Evolutionary conservation across 2,113 vertebrate genomes (phyloP), one percentile per base, ranked within the genome.

Genomic region (Myiopsitta monachus): DNA sequence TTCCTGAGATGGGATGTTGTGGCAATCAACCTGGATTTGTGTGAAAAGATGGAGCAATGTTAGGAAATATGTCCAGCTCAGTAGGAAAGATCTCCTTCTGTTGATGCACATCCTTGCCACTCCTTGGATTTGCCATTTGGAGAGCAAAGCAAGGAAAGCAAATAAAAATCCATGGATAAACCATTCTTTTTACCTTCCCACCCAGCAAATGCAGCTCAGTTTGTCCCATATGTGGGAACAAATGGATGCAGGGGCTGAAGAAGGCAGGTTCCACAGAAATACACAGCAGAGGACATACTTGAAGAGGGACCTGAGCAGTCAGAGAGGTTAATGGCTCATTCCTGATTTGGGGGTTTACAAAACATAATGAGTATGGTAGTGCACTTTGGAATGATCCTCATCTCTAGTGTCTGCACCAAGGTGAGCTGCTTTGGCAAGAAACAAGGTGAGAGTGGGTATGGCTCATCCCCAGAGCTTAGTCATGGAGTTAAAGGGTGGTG

Each of bases 381-480:
- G n/a, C 13, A 1, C 41, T 15, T 41, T 16, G 64, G 78, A 44
- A 30, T 10, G 59, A 54, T 49, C 75, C 66, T 4, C 28, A 7
- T 33, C 39, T 30, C 43, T 3, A 11, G 36, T 57, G 62, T 72
- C 67, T 80, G 68, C 72, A 76, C 69, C 18, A 10, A 46, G 33
- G 41, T 17, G 69, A n/a, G 5, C 12, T 5, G 79, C 72, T 68
- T 39, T 26, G 52, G 73, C 87, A 91, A 47, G 75, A 18, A 63
- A 59, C 22, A 13, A 63, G 68, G 78, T 36, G 78, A 15, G 5
- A 94, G 59, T 3, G 14, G 64, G 17, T n/a, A 49, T 33, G 84
- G 90, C 90, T 91, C 92, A 83, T 69, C 63, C 76, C 87, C 10
- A 16, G 77, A 18, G 83, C 90, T 96, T 88, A 96, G 69, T 95